Percentiles rank a stretch among this genome's conserved stretches.
Evolutionary conservation across 2,797 vertebrate species (phyloP).

Genomic region (Uromys caudimaculatus): DNA sequence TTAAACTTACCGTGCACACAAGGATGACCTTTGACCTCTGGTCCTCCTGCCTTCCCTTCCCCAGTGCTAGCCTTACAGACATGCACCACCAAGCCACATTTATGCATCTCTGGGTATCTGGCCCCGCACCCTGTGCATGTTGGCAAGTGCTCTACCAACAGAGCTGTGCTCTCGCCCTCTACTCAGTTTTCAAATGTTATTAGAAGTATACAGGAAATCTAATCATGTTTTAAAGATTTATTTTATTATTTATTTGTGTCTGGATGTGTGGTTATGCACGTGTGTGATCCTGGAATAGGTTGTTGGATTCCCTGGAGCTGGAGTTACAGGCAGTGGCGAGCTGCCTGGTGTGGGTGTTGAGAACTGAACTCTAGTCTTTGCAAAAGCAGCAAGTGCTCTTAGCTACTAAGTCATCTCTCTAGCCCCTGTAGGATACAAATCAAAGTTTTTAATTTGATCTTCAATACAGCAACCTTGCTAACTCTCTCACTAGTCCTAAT

Average conservation of each 20-base stretch:
- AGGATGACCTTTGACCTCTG: neutral
- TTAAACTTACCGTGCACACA: neutral
- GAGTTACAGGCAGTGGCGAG: neutral
- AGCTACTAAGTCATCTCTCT: neutral
- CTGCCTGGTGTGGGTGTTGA: neutral
- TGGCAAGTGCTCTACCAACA: neutral
- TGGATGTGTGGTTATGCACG: neutral
- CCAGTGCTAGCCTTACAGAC: neutral
- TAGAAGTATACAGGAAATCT: neutral
- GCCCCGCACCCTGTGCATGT: neutral
- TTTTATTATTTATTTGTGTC: neutral
- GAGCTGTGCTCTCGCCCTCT: neutral
- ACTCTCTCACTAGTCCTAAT: slow-evolving; percentile 22
- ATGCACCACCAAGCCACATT: neutral
- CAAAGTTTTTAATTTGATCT: neutral
- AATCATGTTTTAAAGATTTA: neutral
- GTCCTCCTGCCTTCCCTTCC: neutral
- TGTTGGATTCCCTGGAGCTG: neutral
- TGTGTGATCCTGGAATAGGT: neutral
- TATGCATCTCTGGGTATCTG: neutral
- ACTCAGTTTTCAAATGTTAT: neutral
- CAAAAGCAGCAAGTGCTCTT: neutral
- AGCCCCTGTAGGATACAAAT: neutral
- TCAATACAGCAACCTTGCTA: neutral
- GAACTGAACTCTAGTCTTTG: neutral